Evolutionary conservation across 2,888 invertebrate genomes (phyloP), one percentile per base, ranked within the genome.

Genomic region (Tenthredo mesomela): DNA sequence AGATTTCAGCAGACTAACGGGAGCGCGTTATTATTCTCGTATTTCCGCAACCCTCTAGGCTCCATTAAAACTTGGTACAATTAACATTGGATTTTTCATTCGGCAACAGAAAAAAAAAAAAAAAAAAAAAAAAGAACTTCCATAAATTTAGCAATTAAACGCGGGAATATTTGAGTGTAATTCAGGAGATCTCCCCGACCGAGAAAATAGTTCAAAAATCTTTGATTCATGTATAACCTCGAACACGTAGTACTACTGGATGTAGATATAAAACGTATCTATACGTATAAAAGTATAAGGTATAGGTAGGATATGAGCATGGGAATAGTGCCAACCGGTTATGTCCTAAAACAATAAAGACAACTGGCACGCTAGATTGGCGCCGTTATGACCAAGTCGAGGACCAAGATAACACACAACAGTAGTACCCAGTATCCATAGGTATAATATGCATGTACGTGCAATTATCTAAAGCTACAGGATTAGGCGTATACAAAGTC

Each of bases 321-420:
- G 71, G 43, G 43, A 73, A 37, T 73, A 21, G 71, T 73, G 71
- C 71, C 71, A 73, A 73, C 40, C 71, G n/a, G 71, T 73, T 37
- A 43, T 73, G 71, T 73, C 71, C 71, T 73, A 43, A 73, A 73
- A 73, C 71, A 73, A 73, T 73, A 73, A 73, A 73, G 71, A 73
- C 71, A 73, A 73, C 43, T 37, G 40, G 71, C 71, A 73, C 71
- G 71, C 71, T 43, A 29, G 43, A 43, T 73, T 73, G 71, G 71
- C 71, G 37, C 43, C 71, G 40, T 73, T 73, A 73, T 43, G 71
- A 73, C 21, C 71, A 40, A 73, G 40, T 73, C 71, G 21, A 43
- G 71, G 25, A 73, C n/a, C 71, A 15, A 73, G 71, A 73, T 43
- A 43, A 43, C 71, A 29, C 71, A 73, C 40, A 67, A 67, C 33